Base-by-base conservation (phyloP, 2,888 invertebrate species). In the Abrostola triplasia region DNA sequence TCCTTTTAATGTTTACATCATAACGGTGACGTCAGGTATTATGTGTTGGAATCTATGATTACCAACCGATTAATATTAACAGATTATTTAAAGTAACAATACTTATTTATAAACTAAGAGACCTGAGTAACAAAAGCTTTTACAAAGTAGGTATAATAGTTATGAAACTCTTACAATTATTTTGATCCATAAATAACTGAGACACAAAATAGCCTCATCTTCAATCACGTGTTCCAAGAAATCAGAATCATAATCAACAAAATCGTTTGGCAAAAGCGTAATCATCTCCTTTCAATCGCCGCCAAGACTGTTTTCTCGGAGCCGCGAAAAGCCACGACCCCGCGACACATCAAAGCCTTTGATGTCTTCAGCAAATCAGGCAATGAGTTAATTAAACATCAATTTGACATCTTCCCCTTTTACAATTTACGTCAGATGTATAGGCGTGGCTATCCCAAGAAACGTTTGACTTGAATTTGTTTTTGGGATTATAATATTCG, bases 361-460 rank as follows among this genome's bases (percentile, higher is more conserved):
- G 90, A 89, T 89, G 86, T 85, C 67, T 76, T 72, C 84, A 80
- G 83, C 82, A 83, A 89, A 89, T 88, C 88, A 84, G 77, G 82
- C 84, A 85, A 88, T 85, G 88, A 88, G 84, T 89, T 91, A 91
- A 90, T 91, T 90, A 90, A 87, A 90, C 88, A 87, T 85, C 85
- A 85, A 85, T 85, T 88, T 88, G 85, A 85, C 84, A 81, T 67
- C 73, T n/a, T 42, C 53, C 72, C 67, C 67, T 54, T 60, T 53
- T 12, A 12, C 13, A n/a, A 36, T 52, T 55, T 42, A 38, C 35
- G 10, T 6, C 48, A 36, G 38, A 50, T 44, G 36, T 57, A 9
- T 7, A 42, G 13, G 10, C 24, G 10, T 8, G 24, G n/a, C 36
- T 52, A 13, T 57, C 57, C 24, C 41, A 38, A 54, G 38, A 36